phyloP scores from a whole-genome alignment of 2,888 invertebrate species.

The Pseudococcus longispinus region DNA sequence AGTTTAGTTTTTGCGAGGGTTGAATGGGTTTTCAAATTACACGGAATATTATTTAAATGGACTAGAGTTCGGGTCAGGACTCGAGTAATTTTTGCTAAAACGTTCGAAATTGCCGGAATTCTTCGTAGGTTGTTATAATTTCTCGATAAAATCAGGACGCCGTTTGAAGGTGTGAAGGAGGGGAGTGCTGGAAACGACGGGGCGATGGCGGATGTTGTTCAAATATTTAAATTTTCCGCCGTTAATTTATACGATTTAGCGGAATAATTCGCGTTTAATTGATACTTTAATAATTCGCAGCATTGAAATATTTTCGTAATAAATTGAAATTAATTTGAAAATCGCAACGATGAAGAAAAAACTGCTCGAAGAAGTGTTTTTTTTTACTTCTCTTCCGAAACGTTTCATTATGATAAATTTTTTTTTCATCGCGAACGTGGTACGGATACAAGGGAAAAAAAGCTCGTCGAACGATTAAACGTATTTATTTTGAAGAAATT shows the following conservation, averaged over 20 bases:
- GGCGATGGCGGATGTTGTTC: neutral
- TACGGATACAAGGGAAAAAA: neutral
- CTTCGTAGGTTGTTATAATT: neutral
- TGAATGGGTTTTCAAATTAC: neutral
- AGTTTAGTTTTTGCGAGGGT: neutral
- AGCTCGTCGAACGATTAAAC: constrained; percentile 10
- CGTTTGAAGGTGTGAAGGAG: neutral
- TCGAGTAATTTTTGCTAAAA: neutral
- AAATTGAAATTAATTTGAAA: neutral
- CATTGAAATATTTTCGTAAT: neutral
- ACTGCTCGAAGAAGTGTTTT: neutral
- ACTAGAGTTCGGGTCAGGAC: neutral
- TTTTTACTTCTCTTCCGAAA: neutral
- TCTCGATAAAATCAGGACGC: neutral
- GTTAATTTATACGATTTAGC: neutral
- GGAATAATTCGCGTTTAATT: neutral
- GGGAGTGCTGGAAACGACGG: neutral
- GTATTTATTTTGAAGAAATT: constrained; percentile 10
- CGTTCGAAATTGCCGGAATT: neutral
- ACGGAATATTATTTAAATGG: constrained; percentile 6
- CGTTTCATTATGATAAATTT: neutral
- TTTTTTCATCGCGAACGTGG: neutral
- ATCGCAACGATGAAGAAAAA: neutral
- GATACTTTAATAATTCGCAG: neutral
- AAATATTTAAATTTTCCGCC: constrained; percentile 1